Conservation (phyloP, 2,888 invertebrate species). For the Scaptomyza tumidula region DNA sequence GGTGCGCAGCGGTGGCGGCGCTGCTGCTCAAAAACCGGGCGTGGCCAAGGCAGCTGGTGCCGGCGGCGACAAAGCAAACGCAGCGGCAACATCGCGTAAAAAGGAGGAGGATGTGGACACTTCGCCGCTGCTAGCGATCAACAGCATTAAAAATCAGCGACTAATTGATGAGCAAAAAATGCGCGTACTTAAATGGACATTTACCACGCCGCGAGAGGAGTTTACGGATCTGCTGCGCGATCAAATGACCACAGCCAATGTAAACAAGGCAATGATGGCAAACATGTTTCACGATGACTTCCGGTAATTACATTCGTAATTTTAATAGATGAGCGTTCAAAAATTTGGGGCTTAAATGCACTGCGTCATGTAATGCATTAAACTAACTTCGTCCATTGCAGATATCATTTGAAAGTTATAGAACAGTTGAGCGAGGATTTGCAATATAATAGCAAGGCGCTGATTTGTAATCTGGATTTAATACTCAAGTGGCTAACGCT, state of each 20-base stretch:
- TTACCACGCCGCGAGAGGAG: conserved; percentile 95
- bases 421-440: conserved; percentile 94
- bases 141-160: conserved; percentile 95
- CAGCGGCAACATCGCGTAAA: conserved; percentile 86
- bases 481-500: conserved; percentile 98
- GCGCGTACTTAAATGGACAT: conserved; percentile 97
- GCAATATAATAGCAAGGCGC: conserved; percentile 90
- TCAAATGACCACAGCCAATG: conserved; percentile 94
- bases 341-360: too few species aligned
- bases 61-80: conserved; percentile 49
- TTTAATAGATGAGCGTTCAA: neutral
- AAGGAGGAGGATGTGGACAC: conserved; percentile 94
- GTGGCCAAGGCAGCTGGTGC: conserved; percentile 42
- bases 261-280: conserved; percentile 93
- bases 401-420: conserved; percentile 97
- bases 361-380: neutral
- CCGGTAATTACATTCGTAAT: conserved; percentile 85
- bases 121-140: conserved; percentile 91
- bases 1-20: conserved; percentile 75
- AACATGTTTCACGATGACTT: conserved; percentile 98
- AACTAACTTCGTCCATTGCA: conserved; percentile 82
- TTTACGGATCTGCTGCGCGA: conserved; percentile 96
- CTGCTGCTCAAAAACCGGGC: conserved; percentile 58
- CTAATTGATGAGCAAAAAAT: conserved; percentile 97
- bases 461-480: conserved; percentile 96